These are phyloP conservation scores for Periophthalmus magnuspinnatus DNA, from an alignment of 2,797 vertebrate species.

Conservation along the genomic window DNA sequence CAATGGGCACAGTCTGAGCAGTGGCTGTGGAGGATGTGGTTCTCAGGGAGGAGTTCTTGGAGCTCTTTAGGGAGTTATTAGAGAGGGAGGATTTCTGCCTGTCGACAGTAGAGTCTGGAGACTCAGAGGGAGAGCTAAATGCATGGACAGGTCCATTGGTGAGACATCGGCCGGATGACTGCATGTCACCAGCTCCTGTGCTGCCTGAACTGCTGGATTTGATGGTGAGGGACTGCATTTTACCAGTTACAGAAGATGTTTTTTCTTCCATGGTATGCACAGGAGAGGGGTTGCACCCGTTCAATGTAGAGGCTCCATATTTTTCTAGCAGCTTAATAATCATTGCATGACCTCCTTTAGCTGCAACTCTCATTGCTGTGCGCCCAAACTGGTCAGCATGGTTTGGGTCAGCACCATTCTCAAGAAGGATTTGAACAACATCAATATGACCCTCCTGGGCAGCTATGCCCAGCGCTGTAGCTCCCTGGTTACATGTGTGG, in stretches of 20 bases:
- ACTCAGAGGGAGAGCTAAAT: conserved; percentile 96
- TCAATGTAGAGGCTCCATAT: conserved; percentile 89
- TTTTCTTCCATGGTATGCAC: conserved; percentile 96
- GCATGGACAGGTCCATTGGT: conserved; percentile 91
- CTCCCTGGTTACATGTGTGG: conserved; percentile 97
- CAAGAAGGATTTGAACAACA: conserved; percentile 90
- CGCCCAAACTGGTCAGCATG: conserved; percentile 97
- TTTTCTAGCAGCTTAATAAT: conserved; percentile 96
- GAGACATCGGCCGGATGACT: conserved; percentile 83
- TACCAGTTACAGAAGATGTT: conserved; percentile 82
- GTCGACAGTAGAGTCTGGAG: conserved; percentile 94
- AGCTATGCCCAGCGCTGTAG: conserved; percentile 96
- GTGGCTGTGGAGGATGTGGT: conserved; percentile 96
- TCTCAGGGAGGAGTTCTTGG: conserved; percentile 94
- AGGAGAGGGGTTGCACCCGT: conserved; percentile 91
- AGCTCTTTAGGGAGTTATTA: conserved; percentile 97
- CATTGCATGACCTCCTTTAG: conserved; percentile 91
- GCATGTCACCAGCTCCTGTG: conserved; percentile 88
- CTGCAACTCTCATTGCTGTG: conserved; percentile 97
- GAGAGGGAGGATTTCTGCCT: conserved; percentile 94
- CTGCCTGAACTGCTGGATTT: conserved; percentile 97
- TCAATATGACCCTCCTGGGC: conserved; percentile 97
- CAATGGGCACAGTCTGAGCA: conserved; percentile 95
- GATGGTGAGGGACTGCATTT: conserved; percentile 91
- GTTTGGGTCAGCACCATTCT: conserved; percentile 94